Percentiles rank a stretch among this genome's conserved stretches.
phyloP scores from a whole-genome alignment of 2,797 vertebrate species.

The Rhinella marina region DNA sequence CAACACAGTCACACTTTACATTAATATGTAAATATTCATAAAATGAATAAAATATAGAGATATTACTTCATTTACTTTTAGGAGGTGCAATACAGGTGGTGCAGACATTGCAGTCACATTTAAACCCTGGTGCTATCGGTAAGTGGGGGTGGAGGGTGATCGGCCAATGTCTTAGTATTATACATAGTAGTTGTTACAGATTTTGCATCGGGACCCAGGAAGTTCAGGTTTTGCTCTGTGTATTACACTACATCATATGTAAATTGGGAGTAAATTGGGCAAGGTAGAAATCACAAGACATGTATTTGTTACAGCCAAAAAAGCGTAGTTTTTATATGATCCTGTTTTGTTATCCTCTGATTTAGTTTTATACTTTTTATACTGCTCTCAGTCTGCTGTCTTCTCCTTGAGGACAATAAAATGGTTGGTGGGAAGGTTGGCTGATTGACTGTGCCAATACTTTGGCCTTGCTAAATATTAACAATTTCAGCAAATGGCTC shows the following conservation, averaged over 20 bases:
- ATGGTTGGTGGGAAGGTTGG: slow-evolving; percentile 30
- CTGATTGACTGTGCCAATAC: slow-evolving; percentile 29
- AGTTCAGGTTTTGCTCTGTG: neutral
- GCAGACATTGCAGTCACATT: neutral
- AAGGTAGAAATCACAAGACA: slow-evolving; percentile 27
- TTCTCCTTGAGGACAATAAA: slow-evolving; percentile 49
- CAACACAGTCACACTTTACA: neutral
- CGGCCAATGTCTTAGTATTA: neutral
- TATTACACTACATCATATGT: neutral
- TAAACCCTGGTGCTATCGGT: too few relatives aligned
- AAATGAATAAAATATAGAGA: neutral
- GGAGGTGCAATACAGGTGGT: neutral
- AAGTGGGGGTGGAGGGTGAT: neutral
- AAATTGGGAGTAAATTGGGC: neutral
- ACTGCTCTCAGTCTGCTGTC: slow-evolving; percentile 36
- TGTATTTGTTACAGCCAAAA: slow-evolving; percentile 27
- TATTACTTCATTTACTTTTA: neutral
- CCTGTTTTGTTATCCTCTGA: slow-evolving; percentile 25
- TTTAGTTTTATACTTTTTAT: slow-evolving; percentile 49
- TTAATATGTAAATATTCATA: neutral
- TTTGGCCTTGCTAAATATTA: slow-evolving; percentile 23
- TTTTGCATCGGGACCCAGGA: neutral
- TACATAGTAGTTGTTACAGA: neutral
- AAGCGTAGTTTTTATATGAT: slow-evolving; percentile 39
- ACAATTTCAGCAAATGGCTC: slow-evolving; percentile 32